Conservation (phyloP, 1,140 invertebrate genomes). For the Tribolium castaneum region DNA sequence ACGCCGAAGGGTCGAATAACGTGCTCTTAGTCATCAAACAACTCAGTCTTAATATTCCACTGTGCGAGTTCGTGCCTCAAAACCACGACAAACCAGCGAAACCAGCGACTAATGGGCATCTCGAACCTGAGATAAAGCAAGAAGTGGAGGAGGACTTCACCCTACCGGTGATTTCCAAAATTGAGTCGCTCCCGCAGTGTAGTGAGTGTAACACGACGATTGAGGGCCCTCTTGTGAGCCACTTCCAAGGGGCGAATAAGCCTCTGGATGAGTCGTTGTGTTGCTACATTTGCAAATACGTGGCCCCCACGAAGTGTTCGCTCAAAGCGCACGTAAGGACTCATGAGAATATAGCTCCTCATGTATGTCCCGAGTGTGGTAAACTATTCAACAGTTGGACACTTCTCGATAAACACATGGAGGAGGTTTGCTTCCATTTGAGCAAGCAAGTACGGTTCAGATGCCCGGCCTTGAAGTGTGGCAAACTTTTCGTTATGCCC, state of each 20-base stretch:
- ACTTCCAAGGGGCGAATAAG: constrained; percentile 52
- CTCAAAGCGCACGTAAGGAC: constrained; percentile 65
- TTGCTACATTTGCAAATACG: constrained; percentile 64
- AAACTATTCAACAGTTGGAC: constrained; percentile 59
- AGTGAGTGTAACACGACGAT: constrained; percentile 51
- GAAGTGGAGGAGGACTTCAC: constrained; percentile 42
- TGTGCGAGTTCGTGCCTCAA: constrained; percentile 54
- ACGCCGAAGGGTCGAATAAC: constrained; percentile 20
- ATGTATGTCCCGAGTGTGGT: constrained; percentile 68
- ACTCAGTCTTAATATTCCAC: constrained; percentile 55
- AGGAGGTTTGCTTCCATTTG: constrained; percentile 67
- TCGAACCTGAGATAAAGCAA: constrained; percentile 31
- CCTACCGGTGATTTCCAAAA: constrained; percentile 56
- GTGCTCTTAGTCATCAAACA: constrained; percentile 53
- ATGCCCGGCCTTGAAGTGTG: constrained; percentile 63
- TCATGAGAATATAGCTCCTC: constrained; percentile 64
- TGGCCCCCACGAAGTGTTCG: constrained; percentile 65
- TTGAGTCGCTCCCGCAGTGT: constrained; percentile 54
- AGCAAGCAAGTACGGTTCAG: constrained; percentile 64
- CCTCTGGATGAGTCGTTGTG: constrained; percentile 48
- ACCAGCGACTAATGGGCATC: neutral
- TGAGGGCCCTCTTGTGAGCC: constrained; percentile 35
- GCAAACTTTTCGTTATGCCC: constrained; percentile 62
- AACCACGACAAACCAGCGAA: constrained; percentile 39
- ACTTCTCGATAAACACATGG: constrained; percentile 65